Evolutionary conservation across 2,113 vertebrate species (phyloP), one percentile per base, ranked within the genome.

Genomic region (Xerus inauris): DNA sequence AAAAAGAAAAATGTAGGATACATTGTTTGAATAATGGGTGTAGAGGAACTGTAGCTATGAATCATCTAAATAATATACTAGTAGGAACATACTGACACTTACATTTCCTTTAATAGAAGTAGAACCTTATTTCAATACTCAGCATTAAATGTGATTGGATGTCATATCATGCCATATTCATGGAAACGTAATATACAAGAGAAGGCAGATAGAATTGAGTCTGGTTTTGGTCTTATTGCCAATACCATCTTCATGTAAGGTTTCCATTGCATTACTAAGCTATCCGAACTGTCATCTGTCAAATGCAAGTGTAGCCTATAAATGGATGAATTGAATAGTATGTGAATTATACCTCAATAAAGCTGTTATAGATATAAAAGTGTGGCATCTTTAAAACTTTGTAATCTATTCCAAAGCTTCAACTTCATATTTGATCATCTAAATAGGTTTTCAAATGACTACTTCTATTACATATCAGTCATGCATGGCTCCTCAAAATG

Each of bases 51-150:
- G 28, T 42, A 88, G 88, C 38, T 80, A 89, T 35, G 22, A 57
- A 69, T 40, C 73, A 77, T 72, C 67, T 87, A 54, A 82, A 87
- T 51, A 89, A 90, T 38, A 88, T 64, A 75, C 72, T 40, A 71
- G 42, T 45, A 91, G 94, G 84, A 71, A 90, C 57, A 19, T 49
- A 72, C 71, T 51, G 59, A 84, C 35, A 73, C 30, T 73, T 17
- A 62, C 13, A 65, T 42, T 95, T 83, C 32, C 73, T 92, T 94
- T 47, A 57, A 71, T 32, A 90, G 0, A 47, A 67, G 49, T 35
- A 89, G 82, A 91, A 59, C 40, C 47, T 94, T 47, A 77, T 81
- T 94, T 89, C 69, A 92, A 14, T 90, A 92, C 89, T 87, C 28
- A 75, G 65, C 47, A 79, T 38, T 73, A 71, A 92, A 64, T 75